Base-by-base conservation (phyloP, 2,113 vertebrate species). In the Spilogale gracilis region DNA sequence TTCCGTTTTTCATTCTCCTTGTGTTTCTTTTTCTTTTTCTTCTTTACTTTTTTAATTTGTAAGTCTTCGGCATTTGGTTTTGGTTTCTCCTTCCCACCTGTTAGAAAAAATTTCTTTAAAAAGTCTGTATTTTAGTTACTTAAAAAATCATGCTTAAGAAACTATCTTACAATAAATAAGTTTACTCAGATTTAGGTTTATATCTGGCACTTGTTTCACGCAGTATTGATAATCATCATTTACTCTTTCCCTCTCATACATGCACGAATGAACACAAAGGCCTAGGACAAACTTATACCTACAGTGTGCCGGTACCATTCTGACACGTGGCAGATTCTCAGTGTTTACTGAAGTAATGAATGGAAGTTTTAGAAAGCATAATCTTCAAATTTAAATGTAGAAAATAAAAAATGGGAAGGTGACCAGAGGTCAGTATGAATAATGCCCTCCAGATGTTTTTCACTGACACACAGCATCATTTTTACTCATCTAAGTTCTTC, bases 1-100 rank as follows among this genome's bases (percentile, higher is more conserved):
- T 99, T 99, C 92, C 99, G 99, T 98, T 99, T 99, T 98, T 99
- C 99, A 4, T 99, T 99, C 94, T 99, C 99, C 99, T 99, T 99
- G 97, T 99, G 99, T 99, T 99, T 99, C 99, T 99, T 99, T 99
- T 99, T 99, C 99, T 99, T 99, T 99, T 99, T 99, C 99, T 99
- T 99, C 99, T 99, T 99, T n/a, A 99, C 99, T 98, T 99, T 99
- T 99, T 99, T 99, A 97, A 99, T 99, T 98, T 99, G 99, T 97
- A 99, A 99, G 97, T 99, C 99, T 97, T 99, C 99, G 0, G 98
- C 96, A 98, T 98, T 99, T 89, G 99, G 98, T 99, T 99, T 99
- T 97, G 99, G 98, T 98, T 99, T 99, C 97, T 99, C 99, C 98
- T 99, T 99, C 85, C 99, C 99, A 98, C 99, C 99, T 99, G 98